Percentiles rank a stretch among this genome's conserved stretches.
phyloP scores from a whole-genome alignment of 2,797 vertebrate species.

The Chelonia mydas region DNA sequence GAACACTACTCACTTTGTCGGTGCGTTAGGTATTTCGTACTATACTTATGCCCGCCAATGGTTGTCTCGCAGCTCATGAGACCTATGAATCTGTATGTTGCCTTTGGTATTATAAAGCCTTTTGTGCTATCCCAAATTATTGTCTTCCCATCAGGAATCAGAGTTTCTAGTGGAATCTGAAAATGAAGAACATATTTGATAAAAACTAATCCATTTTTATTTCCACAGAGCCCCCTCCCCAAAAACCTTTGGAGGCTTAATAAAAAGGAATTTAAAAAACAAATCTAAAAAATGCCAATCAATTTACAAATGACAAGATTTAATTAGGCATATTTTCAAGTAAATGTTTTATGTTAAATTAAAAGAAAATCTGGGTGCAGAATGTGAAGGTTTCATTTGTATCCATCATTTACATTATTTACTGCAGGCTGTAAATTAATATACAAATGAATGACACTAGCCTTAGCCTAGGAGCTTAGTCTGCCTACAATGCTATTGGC shows the following conservation, averaged over 20 bases:
- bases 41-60: constrained; percentile 75
- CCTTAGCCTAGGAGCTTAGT: constrained; percentile 12
- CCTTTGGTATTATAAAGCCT: constrained; percentile 90
- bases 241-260: neutral
- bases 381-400: constrained; percentile 24
- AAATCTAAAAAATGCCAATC: constrained; percentile 24
- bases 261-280: neutral
- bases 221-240: neutral
- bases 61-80: constrained; percentile 89
- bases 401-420: constrained; percentile 67
- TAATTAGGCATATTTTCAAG: constrained; percentile 36
- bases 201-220: constrained; percentile 12
- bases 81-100: constrained; percentile 87
- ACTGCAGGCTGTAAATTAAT: constrained; percentile 68
- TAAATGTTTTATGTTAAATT: constrained; percentile 46
- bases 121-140: constrained; percentile 90
- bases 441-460: constrained; percentile 46
- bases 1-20: constrained; percentile 85
- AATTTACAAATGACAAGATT: constrained; percentile 15
- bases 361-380: constrained; percentile 26
- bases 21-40: constrained; percentile 86
- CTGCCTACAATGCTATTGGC: neutral
- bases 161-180: constrained; percentile 80
- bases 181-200: constrained; percentile 52
- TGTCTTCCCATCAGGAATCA: constrained; percentile 86